Percentiles rank a stretch among this genome's conserved stretches.
Evolutionary conservation across 2,888 invertebrate genomes (phyloP).

Genomic region (Argynnis bischoffii): DNA sequence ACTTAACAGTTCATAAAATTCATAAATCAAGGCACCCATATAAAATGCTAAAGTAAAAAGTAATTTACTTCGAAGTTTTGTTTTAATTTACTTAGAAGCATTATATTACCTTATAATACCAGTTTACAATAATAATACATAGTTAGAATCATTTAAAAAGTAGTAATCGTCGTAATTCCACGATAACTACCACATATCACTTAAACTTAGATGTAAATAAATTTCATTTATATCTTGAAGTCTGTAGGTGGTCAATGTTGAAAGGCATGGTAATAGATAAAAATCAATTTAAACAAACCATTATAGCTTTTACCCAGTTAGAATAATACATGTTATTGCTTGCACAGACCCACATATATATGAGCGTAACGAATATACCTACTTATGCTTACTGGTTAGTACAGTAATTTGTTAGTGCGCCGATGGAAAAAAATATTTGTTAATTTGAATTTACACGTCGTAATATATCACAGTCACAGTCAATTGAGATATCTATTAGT

Average conservation of each 20-base stretch:
- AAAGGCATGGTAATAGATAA: constrained; percentile 9
- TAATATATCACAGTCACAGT: constrained; percentile 28
- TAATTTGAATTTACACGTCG: constrained; percentile 27
- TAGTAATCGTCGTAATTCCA: neutral
- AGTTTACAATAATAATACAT: neutral
- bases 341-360: neutral
- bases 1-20: too few species aligned
- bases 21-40: too few species aligned
- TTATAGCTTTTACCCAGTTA: neutral
- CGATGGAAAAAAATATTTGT: constrained; percentile 28
- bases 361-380: constrained; percentile 17
- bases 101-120: neutral
- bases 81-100: neutral
- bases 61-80: too few species aligned
- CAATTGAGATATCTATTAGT: constrained; percentile 28
- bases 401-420: constrained; percentile 29
- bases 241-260: constrained; percentile 23
- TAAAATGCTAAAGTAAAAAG: too few species aligned
- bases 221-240: constrained; percentile 18
- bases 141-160: neutral
- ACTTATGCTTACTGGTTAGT: constrained; percentile 26
- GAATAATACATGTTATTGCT: constrained; percentile 9
- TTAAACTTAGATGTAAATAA: constrained; percentile 7
- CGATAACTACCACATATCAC: neutral
- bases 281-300: neutral